Evolutionary conservation across 1,140 invertebrate species (phyloP), one percentile per base, ranked within the genome.

Genomic region (Glomeris maerens): DNA sequence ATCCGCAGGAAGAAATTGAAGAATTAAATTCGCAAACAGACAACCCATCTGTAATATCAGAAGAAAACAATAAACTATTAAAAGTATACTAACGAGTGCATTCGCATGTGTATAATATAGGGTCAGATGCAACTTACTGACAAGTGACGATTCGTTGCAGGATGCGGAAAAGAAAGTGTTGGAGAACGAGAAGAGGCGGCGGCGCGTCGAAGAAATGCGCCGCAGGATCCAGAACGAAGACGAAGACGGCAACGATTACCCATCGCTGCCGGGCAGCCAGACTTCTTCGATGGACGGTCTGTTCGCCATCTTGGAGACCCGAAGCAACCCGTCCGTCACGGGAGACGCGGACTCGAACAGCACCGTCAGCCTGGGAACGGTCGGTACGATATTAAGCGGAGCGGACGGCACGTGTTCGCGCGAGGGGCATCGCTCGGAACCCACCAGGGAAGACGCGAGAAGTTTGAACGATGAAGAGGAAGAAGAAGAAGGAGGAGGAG

Each of bases 291-390:
- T 76, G 46, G 77, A 78, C 55, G 75, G 75, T 14, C 67, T 78
- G 2, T 78, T 70, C 57, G 41, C 67, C 68, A 41, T 66, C 68
- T 28, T 49, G 21, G 75, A 76, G 65, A 74, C 76, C 2, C 76
- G 78, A 13, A 81, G 83, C 71, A 82, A 81, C 23, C 84, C 84
- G 59, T 74, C 78, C 61, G 81, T 89, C 39, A 85, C 88, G 58
- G 83, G 89, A 56, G 83, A 84, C 58, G 85, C 90, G 66, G 79
- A 84, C 46, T 72, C 86, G 57, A 83, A 88, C 63, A 88, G 84
- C 65, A 80, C 86, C 71, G 84, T 83, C 55, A 87, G 84, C 52
- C 66, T 88, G 53, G 84, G 83, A 22, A 73, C 84, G 57, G 78
- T 85, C 49, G 82, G 83, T 17, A 68, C 80, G 52, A 80, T 86